Percentiles rank a stretch among this genome's conserved stretches.
Conservation (phyloP, 2,113 vertebrate genomes). For the Actenoides lindsayi region DNA sequence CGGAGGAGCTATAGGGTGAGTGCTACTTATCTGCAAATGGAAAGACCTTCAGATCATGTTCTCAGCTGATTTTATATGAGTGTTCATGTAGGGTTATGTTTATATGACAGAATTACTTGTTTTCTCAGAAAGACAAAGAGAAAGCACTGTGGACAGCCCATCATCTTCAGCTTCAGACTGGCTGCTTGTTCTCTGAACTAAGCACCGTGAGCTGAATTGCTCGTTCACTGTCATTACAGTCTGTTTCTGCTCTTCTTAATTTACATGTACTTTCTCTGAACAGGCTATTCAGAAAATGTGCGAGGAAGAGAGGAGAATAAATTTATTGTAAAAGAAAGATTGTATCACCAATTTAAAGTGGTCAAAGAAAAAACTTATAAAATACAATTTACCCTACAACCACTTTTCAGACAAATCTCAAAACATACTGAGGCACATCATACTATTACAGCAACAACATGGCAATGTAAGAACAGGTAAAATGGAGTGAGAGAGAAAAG, state of each 20-base stretch:
- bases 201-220: not conserved
- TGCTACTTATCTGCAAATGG: not conserved
- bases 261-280: not conserved
- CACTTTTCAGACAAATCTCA: not conserved
- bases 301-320: not conserved
- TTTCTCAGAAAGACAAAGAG: not conserved
- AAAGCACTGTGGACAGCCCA: rapidly evolving
- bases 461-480: not conserved
- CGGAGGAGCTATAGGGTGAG: too few relatives aligned
- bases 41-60: not conserved
- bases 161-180: not conserved
- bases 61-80: not conserved
- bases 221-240: not conserved
- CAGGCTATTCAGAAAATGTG: not conserved
- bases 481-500: not conserved
- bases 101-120: not conserved
- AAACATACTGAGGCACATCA: not conserved
- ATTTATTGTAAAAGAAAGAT: not conserved
- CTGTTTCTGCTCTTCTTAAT: not conserved
- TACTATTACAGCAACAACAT: not conserved
- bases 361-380: not conserved
- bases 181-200: not conserved
- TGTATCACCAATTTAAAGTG: not conserved
- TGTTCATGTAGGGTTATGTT: not conserved
- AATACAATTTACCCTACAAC: not conserved